Base-by-base conservation (phyloP, 2,113 vertebrate genomes). In the Hylia prasina region DNA sequence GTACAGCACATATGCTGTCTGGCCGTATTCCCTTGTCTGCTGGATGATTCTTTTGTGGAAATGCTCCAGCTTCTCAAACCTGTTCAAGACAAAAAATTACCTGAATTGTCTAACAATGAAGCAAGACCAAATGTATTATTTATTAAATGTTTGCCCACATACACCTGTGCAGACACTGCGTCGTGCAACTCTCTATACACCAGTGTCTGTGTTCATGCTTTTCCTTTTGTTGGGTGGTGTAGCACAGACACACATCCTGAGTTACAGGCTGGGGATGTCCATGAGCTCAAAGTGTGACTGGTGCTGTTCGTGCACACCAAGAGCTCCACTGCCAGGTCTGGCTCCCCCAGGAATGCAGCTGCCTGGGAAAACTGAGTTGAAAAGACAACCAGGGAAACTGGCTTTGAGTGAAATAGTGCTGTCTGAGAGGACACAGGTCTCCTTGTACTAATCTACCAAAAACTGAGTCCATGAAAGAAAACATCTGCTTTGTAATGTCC, bases 231-330 rank as follows among this genome's bases (percentile, higher is more conserved):
- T 8, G 21, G 10, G 5, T 53, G 11, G 5, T 31, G 8, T 4
- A 45, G 44, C 39, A 35, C 8, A 44, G 42, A 19, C 23, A 16
- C n/a, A 10, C 13, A 18, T 53, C 37, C 23, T 2, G 15, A 20
- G 16, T 2, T 8, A 3, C 9, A 39, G 54, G 20, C 48, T 58
- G 2, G 33, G 40, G 9, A 17, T 21, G 13, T 35, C 1, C 0
- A 0, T 9, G 50, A n/a, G n/a, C 65, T 56, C 8, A 0, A 5
- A 10, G 20, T 19, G 50, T 21, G 31, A 4, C 17, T 11, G 60
- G 9, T 1, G 2, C 7, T 11, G 15, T 17, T 15, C 17, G 3
- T 7, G 10, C 1, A 2, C 5, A 0, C 64, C 0, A 3, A 45
- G n/a, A 37, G 28, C 40, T 70, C 51, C 10, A 0, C 13, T 44